A percentile compares a stretch with the other conserved stretches of the same genome.
These are phyloP conservation scores for Saccostrea cuccullata DNA, from an alignment of 1,140 invertebrate species.

Conservation along the genomic window DNA sequence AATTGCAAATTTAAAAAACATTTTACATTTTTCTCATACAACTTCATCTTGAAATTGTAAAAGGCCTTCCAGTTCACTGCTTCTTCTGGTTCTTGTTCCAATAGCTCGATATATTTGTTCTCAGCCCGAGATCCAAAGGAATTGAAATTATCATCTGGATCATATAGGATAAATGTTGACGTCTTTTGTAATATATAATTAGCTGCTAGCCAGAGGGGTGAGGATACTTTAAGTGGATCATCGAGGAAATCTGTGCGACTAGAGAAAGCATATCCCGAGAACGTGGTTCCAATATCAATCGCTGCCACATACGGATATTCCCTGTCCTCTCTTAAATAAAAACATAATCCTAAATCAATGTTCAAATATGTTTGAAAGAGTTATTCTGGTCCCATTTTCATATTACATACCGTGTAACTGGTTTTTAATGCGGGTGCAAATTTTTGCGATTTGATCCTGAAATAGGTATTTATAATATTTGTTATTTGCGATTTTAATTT, in stretches of 20 bases:
- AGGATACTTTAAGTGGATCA: background rate
- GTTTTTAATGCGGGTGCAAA: too few relatives aligned
- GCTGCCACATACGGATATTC: background rate
- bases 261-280: background rate
- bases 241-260: background rate
- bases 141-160: background rate
- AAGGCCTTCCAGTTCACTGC: background rate
- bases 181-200: background rate
- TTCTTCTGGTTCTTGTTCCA: background rate
- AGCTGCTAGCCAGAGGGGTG: background rate
- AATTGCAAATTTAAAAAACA: too few relatives aligned
- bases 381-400: too few relatives aligned
- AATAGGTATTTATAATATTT: too few relatives aligned
- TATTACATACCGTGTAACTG: too few relatives aligned
- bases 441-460: too few relatives aligned
- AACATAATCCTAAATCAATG: background rate
- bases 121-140: slow-evolving; percentile 18
- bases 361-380: too few relatives aligned
- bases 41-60: slow-evolving; percentile 24
- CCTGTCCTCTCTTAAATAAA: background rate
- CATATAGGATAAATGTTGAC: background rate
- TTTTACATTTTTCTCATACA: background rate
- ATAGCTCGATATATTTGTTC: background rate
- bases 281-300: background rate
- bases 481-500: too few relatives aligned